A percentile compares a stretch with the other conserved stretches of the same genome.
These are phyloP conservation scores for Conus betulinus DNA, from an alignment of 1,140 invertebrate genomes.

Conservation along the genomic window DNA sequence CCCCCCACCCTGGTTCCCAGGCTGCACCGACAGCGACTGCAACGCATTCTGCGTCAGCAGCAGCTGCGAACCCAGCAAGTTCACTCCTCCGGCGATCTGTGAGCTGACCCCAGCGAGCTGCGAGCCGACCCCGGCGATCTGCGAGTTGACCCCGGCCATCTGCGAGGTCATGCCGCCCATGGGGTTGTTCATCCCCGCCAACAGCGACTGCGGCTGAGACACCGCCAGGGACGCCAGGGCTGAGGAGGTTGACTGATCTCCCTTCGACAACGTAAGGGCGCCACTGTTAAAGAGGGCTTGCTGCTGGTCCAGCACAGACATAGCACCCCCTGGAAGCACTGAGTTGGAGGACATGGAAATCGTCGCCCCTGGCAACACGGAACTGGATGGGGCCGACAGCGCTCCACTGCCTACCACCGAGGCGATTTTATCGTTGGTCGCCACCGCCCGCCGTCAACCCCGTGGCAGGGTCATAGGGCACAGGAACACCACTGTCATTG, in stretches of 20 bases:
- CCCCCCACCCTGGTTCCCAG: conserved; percentile 5
- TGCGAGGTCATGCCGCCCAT: neutral
- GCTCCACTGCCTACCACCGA: neutral
- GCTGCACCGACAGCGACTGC: conserved; percentile 33
- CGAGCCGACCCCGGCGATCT: conserved; percentile 19
- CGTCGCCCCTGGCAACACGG: neutral
- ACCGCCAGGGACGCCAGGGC: neutral
- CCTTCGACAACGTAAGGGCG: conserved; percentile 21
- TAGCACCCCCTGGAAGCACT: neutral
- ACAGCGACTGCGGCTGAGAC: neutral
- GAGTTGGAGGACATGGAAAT: conserved; percentile 26
- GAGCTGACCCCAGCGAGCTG: conserved; percentile 21
- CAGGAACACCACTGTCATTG: conserved; percentile 54
- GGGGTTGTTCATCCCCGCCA: neutral
- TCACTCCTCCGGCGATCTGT: conserved; percentile 9
- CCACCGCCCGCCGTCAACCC: conserved; percentile 3
- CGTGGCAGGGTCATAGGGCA: conserved; percentile 27
- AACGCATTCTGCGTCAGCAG: neutral
- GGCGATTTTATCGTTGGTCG: neutral
- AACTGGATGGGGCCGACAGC: neutral
- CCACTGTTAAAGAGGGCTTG: conserved; percentile 32
- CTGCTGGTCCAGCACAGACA: conserved; percentile 31
- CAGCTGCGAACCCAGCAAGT: conserved; percentile 26
- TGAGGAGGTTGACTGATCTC: neutral
- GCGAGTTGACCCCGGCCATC: conserved; percentile 19